Base-by-base conservation (phyloP, 2,888 invertebrate species). In the Aelia acuminata region DNA sequence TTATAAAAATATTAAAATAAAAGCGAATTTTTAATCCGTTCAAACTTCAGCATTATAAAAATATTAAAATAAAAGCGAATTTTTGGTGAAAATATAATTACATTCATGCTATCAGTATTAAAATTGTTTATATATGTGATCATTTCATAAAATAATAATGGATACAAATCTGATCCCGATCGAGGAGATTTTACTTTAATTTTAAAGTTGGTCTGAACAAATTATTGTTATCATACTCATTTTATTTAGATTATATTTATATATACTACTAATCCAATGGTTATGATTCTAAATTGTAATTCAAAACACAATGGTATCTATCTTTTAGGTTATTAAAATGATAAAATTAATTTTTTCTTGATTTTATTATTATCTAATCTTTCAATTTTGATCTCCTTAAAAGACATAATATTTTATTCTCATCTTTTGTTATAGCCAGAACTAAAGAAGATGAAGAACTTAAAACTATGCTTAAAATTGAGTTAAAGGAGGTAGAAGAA, bases 401-500 rank as follows among this genome's bases (percentile, higher is more conserved):
- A 5, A 22, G 5, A 8, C 13, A n/a, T 53, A 8, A 7, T 53
- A 53, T 53, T 20, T 3, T 49, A 49, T 85, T 49, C 1, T 7
- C 26, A 1, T 85, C 0, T 80, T 80, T 8, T 80, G 43, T 80
- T 80, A 10, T n/a, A 80, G 80, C n/a, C n/a, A 43, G 80, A 80
- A 43, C 10, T 43, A 18, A 43, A 80, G 80, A 80, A 80, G 80
- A 80, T 80, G 22, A 7, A 13, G 80, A 80, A 80, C 43, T 80
- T 80, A 80, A 80, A 80, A 80, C 39, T 80, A 43, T 80, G 80
- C 80, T 80, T 80, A 43, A 80, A 22, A 80, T 43, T n/a, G 80
- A 80, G 80, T 43, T 80, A 10, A 80, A 80, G 11, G 80, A 80
- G n/a, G 1, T 80, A n/a, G n/a, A 80, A 43, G 80, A 80, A 1